Evolutionary conservation across 1,140 invertebrate species (phyloP).

Genomic region (Drosophila arawakana): DNA sequence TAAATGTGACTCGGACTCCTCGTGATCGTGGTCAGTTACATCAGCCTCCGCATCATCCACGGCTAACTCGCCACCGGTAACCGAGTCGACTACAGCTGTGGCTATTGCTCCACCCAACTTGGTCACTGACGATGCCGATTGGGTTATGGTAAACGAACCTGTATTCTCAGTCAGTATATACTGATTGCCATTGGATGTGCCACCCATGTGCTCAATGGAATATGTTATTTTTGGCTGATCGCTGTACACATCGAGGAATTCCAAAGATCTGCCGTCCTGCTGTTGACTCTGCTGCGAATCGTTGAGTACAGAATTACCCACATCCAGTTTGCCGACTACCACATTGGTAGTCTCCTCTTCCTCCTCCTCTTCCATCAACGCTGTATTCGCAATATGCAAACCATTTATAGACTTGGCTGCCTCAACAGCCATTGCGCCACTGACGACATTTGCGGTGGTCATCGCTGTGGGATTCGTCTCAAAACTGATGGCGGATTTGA

Average conservation of each 20-base stretch:
- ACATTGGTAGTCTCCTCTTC: slow-evolving; percentile 31
- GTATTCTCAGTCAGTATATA: slow-evolving; percentile 78
- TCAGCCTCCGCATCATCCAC: slow-evolving; percentile 63
- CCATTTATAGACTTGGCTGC: slow-evolving; percentile 64
- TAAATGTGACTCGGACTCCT: slow-evolving; percentile 63
- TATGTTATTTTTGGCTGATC: slow-evolving; percentile 79
- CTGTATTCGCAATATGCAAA: slow-evolving; percentile 66
- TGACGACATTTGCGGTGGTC: slow-evolving; percentile 28
- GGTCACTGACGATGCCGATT: slow-evolving; percentile 43
- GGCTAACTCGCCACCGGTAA: slow-evolving; percentile 50
- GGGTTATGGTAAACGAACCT: slow-evolving; percentile 75
- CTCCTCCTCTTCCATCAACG: slow-evolving; percentile 68
- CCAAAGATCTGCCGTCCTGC: slow-evolving; percentile 56
- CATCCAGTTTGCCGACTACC: slow-evolving; percentile 36
- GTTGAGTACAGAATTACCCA: slow-evolving; percentile 36
- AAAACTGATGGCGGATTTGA: slow-evolving; percentile 81
- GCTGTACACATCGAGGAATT: slow-evolving; percentile 74
- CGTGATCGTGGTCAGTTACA: slow-evolving; percentile 45
- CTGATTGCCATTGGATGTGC: slow-evolving; percentile 62
- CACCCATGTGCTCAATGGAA: slow-evolving; percentile 78
- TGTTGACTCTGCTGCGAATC: slow-evolving; percentile 43
- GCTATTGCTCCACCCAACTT: slow-evolving; percentile 40
- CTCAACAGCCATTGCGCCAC: slow-evolving; percentile 48
- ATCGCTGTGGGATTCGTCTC: slow-evolving; percentile 67
- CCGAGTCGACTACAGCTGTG: slow-evolving; percentile 27